phyloP scores from a whole-genome alignment of 2,113 vertebrate genomes.

The Lamprotornis superbus region DNA sequence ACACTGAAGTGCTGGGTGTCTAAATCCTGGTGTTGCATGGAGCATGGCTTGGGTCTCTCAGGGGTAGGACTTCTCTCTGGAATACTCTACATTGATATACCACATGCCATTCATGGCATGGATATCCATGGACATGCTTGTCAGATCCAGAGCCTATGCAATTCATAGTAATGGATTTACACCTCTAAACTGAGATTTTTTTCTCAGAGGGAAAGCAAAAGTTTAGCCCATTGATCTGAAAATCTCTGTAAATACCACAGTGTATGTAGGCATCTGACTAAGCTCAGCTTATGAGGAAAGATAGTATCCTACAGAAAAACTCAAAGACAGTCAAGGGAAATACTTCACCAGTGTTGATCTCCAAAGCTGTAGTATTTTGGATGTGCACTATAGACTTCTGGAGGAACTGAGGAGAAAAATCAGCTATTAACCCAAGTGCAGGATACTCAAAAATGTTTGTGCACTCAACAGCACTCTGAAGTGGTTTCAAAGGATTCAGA shows the following conservation, averaged over 20 bases:
- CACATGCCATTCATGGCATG: not conserved
- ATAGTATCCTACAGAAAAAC: not conserved
- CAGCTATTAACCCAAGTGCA: not conserved
- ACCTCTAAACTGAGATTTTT: not conserved
- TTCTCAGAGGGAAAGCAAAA: not conserved
- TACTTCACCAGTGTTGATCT: not conserved
- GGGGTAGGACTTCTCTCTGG: not conserved
- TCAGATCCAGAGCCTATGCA: not conserved
- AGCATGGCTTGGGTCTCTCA: fast-evolving
- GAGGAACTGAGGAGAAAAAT: not conserved
- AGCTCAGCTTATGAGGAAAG: not conserved
- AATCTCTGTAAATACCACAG: not conserved
- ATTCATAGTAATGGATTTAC: not conserved
- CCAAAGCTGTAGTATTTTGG: not conserved
- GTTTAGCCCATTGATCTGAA: not conserved
- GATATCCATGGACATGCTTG: not conserved
- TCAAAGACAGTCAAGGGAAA: not conserved
- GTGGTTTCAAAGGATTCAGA: not conserved
- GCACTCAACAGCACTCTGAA: not conserved
- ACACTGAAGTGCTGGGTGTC: not conserved
- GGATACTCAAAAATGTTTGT: not conserved
- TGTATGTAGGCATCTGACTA: not conserved
- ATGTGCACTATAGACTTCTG: not conserved
- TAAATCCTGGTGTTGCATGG: fast-evolving
- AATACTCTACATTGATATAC: not conserved